Base-by-base conservation (phyloP, 2,113 vertebrate species). In the Ceyx melanurus region DNA sequence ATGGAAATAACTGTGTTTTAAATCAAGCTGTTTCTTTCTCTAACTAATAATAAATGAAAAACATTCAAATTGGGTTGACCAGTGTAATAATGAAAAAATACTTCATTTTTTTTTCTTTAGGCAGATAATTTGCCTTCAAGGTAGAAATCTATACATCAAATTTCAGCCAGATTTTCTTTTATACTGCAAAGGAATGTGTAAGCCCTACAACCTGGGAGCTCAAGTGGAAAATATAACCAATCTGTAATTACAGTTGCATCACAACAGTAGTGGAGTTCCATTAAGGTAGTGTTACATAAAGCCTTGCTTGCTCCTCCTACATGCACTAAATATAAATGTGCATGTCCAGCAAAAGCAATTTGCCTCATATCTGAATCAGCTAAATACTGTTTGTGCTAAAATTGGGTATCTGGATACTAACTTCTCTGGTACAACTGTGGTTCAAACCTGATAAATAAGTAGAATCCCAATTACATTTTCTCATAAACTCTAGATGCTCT, bases 321-420 rank as follows among this genome's bases (percentile, higher is more conserved):
- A n/a, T 29, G 65, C 28, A 60, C 94, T 96, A 96, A 96, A 96
- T 95, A 95, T 94, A 96, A 92, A 95, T 83, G 88, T 96, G 95
- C 96, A 48, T 21, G 45, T 94, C 28, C 82, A 94, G 95, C 96
- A 92, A 79, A 92, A 92, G 60, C 82, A 88, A 61, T 93, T 92
- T 82, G 61, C 53, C 48, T 86, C 81, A 82, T 88, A 86, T 43
- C 88, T 90, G 87, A 70, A 88, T 94, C 91, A 74, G 91, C 94
- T 93, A 74, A 94, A 86, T 31, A 65, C 57, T 67, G 40, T 76
- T 87, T 92, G 43, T 33, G 17, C 37, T 90, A 45, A 77, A 93
- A 87, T 40, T 57, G n/a, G 79, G 53, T 54, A 35, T 57, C 53
- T 77, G 43, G 61, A 64, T 46, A 28, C 65, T 31, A 26, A 50